phyloP scores from a whole-genome alignment of 2,797 vertebrate genomes.

The Tachyglossus aculeatus region DNA sequence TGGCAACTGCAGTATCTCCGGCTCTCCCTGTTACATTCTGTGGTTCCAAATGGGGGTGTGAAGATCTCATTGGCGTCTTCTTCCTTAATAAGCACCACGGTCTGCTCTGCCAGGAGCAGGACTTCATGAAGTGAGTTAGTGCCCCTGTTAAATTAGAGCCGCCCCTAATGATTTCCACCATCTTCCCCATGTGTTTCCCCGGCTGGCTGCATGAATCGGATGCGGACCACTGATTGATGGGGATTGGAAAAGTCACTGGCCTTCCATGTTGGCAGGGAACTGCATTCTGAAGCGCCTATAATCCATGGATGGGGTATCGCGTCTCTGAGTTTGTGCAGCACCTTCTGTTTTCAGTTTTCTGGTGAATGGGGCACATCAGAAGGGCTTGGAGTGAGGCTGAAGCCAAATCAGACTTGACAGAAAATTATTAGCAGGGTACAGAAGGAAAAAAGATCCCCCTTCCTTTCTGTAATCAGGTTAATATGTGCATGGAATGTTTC shows the following conservation, averaged over 20 bases:
- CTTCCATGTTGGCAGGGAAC: conserved; percentile 40
- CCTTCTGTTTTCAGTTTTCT: conserved; percentile 85
- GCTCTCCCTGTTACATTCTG: not conserved
- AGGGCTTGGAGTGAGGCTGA: conserved; percentile 80
- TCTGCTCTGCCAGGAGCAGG: conserved; percentile 35
- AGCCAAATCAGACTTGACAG: conserved; percentile 85
- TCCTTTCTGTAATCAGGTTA: conserved; percentile 82
- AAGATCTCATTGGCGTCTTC: conserved; percentile 20
- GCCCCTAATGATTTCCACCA: conserved; percentile 56
- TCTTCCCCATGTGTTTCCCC: conserved; percentile 48
- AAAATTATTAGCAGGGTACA: conserved; percentile 85
- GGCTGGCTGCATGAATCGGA: conserved; percentile 25
- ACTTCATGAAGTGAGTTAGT: conserved; percentile 30
- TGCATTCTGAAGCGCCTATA: conserved; percentile 38
- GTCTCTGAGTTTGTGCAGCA: conserved; percentile 51
- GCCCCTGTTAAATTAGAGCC: conserved; percentile 49
- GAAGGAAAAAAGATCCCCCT: conserved; percentile 84
- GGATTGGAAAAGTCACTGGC: conserved; percentile 21
- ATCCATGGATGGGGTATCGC: conserved; percentile 26
- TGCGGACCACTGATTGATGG: conserved; percentile 41
- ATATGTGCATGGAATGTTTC: conserved; percentile 85
- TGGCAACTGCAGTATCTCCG: not conserved
- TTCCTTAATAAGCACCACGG: conserved; percentile 43
- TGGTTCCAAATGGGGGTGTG: conserved; percentile 25
- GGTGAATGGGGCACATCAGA: conserved; percentile 83